phyloP scores from a whole-genome alignment of 2,888 invertebrate genomes.

The Aspidiotus destructor region DNA sequence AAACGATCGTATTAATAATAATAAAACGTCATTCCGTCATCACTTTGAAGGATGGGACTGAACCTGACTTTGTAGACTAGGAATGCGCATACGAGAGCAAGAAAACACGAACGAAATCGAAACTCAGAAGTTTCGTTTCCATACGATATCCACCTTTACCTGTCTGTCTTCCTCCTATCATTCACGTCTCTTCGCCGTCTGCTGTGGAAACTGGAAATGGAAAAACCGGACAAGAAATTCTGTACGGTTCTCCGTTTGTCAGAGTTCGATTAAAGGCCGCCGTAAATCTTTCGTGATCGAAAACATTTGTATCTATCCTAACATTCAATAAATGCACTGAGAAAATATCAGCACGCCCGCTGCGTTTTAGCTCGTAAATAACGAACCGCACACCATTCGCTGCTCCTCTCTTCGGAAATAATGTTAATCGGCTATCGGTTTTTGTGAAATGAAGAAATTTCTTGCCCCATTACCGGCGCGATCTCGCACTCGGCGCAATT shows the following conservation, averaged over 20 bases:
- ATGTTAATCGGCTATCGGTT: slow-evolving; percentile 7
- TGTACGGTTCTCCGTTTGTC: slow-evolving; percentile 28
- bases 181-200: too few species aligned
- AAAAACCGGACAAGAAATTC: slow-evolving; percentile 27
- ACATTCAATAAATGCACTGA: slow-evolving; percentile 30
- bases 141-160: too few species aligned
- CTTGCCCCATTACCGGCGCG: slow-evolving; percentile 27
- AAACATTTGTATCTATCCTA: slow-evolving; percentile 32
- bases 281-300: slow-evolving; percentile 33
- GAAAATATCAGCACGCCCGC: slow-evolving; percentile 30
- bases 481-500: slow-evolving; percentile 15
- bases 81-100: too few species aligned
- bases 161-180: too few species aligned
- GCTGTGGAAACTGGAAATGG: slow-evolving; percentile 7
- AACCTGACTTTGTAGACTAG: background rate
- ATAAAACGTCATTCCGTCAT: slow-evolving; percentile 8
- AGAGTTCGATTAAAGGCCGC: slow-evolving; percentile 31
- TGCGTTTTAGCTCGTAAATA: slow-evolving; percentile 25
- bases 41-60: slow-evolving; percentile 8
- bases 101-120: too few species aligned
- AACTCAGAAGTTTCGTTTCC: too few species aligned
- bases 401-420: slow-evolving; percentile 18
- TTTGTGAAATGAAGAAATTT: slow-evolving; percentile 27
- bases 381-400: slow-evolving; percentile 23
- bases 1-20: slow-evolving; percentile 1